phyloP scores from a whole-genome alignment of 2,888 invertebrate genomes.

The Nomada lathburiana region DNA sequence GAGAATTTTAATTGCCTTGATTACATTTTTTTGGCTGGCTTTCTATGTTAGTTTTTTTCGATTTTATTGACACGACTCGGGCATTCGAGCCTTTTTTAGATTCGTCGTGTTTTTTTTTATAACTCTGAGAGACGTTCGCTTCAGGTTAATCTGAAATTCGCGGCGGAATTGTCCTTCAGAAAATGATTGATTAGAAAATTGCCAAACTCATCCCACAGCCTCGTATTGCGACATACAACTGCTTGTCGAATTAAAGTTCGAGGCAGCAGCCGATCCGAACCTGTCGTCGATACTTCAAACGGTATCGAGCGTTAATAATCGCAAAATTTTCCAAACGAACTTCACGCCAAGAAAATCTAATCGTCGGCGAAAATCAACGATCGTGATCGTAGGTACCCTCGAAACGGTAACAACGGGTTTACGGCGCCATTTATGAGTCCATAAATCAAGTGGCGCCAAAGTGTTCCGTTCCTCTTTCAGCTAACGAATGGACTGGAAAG shows the following conservation, averaged over 20 bases:
- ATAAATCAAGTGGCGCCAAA: slow-evolving; percentile 67
- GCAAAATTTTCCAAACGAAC: neutral
- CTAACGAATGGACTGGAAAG: slow-evolving; percentile 27
- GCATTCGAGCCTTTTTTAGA: too few relatives aligned
- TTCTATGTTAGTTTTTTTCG: too few relatives aligned
- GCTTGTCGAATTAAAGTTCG: too few relatives aligned
- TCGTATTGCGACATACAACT: too few relatives aligned
- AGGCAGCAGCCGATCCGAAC: neutral
- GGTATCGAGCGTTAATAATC: neutral
- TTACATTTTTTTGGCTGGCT: neutral
- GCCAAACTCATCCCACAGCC: too few relatives aligned
- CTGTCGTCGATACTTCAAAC: neutral
- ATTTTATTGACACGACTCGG: too few relatives aligned
- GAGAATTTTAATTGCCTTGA: neutral
- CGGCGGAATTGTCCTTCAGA: too few relatives aligned
- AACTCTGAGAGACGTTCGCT: too few relatives aligned
- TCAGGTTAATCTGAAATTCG: too few relatives aligned
- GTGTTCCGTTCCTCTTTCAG: slow-evolving; percentile 21
- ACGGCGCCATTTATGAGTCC: slow-evolving; percentile 52
- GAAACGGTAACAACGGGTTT: slow-evolving; percentile 47
- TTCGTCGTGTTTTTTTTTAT: too few relatives aligned
- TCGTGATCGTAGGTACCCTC: slow-evolving; percentile 17
- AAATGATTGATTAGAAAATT: too few relatives aligned
- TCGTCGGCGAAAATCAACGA: slow-evolving; percentile 32
- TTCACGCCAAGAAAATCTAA: slow-evolving; percentile 14